These are phyloP conservation scores for Zele albiditarsus DNA, from an alignment of 2,888 invertebrate genomes.

Conservation along the genomic window DNA sequence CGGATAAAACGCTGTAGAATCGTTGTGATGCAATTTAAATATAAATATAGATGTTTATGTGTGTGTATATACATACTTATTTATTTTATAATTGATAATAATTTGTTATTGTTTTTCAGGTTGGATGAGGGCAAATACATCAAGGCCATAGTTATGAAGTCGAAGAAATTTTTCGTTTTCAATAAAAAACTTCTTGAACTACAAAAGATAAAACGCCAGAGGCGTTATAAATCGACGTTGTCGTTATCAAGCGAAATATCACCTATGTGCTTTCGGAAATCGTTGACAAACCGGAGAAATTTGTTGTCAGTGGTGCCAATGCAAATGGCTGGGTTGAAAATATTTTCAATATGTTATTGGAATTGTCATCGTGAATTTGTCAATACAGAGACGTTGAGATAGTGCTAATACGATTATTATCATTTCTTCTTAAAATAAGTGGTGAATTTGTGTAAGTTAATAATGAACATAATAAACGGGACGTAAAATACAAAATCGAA, in stretches of 20 bases:
- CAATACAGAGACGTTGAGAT: constrained; percentile 32
- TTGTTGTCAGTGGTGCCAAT: constrained; percentile 23
- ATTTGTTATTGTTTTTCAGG: constrained; percentile 47
- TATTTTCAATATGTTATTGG: constrained; percentile 21
- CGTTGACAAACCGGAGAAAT: constrained; percentile 20
- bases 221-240: background rate
- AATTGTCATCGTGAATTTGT: constrained; percentile 25
- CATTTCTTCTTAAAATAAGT: background rate
- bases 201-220: constrained; percentile 6
- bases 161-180: constrained; percentile 60
- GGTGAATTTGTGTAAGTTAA: background rate
- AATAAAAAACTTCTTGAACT: constrained; percentile 59
- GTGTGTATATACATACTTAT: background rate
- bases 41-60: background rate
- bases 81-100: background rate
- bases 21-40: background rate
- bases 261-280: constrained; percentile 16
- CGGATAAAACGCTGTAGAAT: background rate
- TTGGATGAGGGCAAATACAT: constrained; percentile 38
- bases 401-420: background rate
- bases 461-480: background rate
- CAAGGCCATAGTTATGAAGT: constrained; percentile 54
- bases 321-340: constrained; percentile 20
- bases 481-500: background rate
- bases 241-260: background rate